Base-by-base conservation (phyloP, 2,797 vertebrate species). In the Scarus forsteni region DNA sequence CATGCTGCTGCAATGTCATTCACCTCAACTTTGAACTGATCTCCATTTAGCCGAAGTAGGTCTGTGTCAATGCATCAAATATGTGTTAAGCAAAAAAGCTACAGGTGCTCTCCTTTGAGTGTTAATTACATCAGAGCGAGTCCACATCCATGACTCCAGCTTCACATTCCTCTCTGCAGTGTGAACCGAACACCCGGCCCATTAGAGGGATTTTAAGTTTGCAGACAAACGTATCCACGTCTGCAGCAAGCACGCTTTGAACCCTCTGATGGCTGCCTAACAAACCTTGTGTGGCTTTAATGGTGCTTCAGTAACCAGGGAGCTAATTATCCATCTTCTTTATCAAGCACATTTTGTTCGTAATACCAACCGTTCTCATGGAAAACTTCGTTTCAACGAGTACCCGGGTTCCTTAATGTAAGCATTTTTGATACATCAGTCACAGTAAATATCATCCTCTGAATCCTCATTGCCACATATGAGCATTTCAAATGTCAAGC, bases 311-410 rank as follows among this genome's bases (percentile, higher is more conserved):
- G 54, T 19, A 77, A 77, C 79, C 50, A 61, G 70, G 75, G 79
- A 87, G 51, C 81, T 69, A 83, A 83, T 85, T 85, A 85, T 55
- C 58, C 46, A 40, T 68, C 58, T 52, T 45, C 51, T 43, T 13
- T 12, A 40, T 46, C 27, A 42, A 35, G 36, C 40, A 36, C 10
- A 55, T 62, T 60, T 73, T 42, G 45, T 54, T 50, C 1, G 54
- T 35, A 60, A 57, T n/a, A 42, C 43, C 9, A n/a, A 46, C 42
- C 60, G 16, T 8, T 49, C 18, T 68, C 34, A 35, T 43, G 39
- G 36, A 19, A 7, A 54, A 46, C 39, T 39, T 48, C 8, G 14
- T 18, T 16, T 63, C 44, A 34, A 35, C 19, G n/a, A 15, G 16
- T 38, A 50, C 53, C 38, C 27, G 15, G 8, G 15, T 15, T 48